Base-by-base conservation (phyloP, 2,888 invertebrate species). In the Rhyacophila evoluta region DNA sequence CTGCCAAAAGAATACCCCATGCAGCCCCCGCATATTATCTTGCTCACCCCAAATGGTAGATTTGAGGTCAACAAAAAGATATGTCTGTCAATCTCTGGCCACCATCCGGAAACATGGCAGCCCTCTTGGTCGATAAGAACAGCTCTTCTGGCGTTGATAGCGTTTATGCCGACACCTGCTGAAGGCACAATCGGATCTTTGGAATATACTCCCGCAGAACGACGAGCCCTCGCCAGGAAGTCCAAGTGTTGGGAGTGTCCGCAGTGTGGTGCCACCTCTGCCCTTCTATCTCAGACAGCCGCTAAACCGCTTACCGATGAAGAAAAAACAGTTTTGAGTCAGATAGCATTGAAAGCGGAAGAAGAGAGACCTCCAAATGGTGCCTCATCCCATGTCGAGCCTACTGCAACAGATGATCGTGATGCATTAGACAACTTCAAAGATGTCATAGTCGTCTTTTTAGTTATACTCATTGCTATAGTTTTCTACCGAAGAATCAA, bases 21-120 rank as follows among this genome's bases (percentile, higher is more conserved):
- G 97, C 97, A 98, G 88, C 98, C 98, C 74, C 98, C 98, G 4
- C 96, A 96, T 86, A 97, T 98, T 83, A 97, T 98, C 84, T 88
- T 98, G 72, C 87, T 98, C 73, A 98, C 98, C 27, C 97, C 97
- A 1, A 98, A 97, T 87, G 98, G 98, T 70, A 91, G 98, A 83
- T 98, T 98, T 88, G 97, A 98, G 89, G 92, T 93, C 6, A 95
- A 96, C 86, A 97, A 96, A 86, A 98, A 98, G 88, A 97, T 98
- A 84, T 98, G 98, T 86, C 88, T 98, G 83, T 97, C 97, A 82
- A 98, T 98, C 84, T 98, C 97, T 80, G 97, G 97, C 3, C 95
- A 97, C 87, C 98, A 98, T 87, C 98, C 98, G n/a, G 98, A 98
- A 87, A 96, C 97, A 38, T 98, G 98, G 98, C 96, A 97, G 85